Evolutionary conservation across 2,797 vertebrate genomes (phyloP), one percentile per base, ranked within the genome.

Genomic region (Peromyscus nudipes): DNA sequence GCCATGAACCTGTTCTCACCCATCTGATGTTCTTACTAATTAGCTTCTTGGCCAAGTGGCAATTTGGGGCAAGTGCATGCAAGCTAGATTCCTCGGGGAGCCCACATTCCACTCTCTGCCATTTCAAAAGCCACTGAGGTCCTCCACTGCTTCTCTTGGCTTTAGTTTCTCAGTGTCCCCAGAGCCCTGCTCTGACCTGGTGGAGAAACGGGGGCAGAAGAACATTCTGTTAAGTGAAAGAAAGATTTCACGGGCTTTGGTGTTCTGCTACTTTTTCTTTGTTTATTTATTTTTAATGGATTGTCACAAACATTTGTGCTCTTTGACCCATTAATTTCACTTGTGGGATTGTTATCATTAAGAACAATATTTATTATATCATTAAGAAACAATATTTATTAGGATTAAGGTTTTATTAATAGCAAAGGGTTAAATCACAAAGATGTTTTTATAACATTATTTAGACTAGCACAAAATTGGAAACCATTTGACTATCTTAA

Each of bases 1-100:
- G 91, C 97, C 96, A 96, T 98, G 98, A 98, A 98, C 98, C 98
- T 98, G 97, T 98, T 99, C 97, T 98, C 96, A 97, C 98, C 97
- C 98, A 98, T 98, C 98, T 98, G 98, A 98, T 98, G 97, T 4
- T 62, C 98, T 97, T 98, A 97, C 98, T 98, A 98, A 98, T 98
- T 98, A 98, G 97, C 81, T 97, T 92, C 98, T 98, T 98, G 98
- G 98, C 98, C 73, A 84, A 96, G 95, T 98, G 97, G 97, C 98
- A 97, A 96, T 98, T 98, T 97, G 97, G 97, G 98, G 96, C 98
- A 98, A 98, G 98, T 98, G 97, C 96, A 65, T 97, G 92, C 98
- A 98, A 98, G 98, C 98, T 98, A 97, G 95, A 97, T 97, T 98
- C 96, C 73, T 87, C 96, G 93, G 96, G 95, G 97, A 98, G 96